Conservation (phyloP, 2,888 invertebrate species). For the Sussaba pulchella region DNA sequence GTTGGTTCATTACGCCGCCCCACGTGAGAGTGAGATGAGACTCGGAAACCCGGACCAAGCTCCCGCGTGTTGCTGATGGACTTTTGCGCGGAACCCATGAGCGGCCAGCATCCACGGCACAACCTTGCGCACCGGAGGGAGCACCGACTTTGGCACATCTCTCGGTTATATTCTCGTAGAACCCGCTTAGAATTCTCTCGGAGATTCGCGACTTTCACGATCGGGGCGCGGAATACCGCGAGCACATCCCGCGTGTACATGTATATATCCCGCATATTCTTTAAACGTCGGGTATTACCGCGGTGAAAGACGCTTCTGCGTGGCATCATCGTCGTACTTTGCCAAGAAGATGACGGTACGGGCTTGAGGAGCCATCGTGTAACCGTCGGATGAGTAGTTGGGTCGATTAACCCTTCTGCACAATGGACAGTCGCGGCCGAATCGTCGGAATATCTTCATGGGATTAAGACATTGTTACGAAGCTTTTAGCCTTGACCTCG, state of each 20-base stretch:
- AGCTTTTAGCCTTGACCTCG: neutral
- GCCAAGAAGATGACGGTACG: neutral
- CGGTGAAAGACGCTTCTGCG: neutral
- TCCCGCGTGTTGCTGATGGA: slow-evolving; percentile 51
- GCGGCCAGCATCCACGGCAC: too few relatives aligned
- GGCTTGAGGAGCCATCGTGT: neutral
- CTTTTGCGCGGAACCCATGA: slow-evolving; percentile 32
- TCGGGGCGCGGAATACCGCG: slow-evolving; percentile 26
- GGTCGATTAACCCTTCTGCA: slow-evolving; percentile 16
- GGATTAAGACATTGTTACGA: slow-evolving; percentile 19
- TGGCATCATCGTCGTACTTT: slow-evolving; percentile 8
- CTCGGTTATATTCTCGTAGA: too few relatives aligned
- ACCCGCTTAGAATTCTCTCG: slow-evolving; percentile 47
- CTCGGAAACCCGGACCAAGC: slow-evolving; percentile 68
- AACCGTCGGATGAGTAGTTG: neutral
- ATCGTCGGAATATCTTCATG: slow-evolving; percentile 1
- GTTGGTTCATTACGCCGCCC: slow-evolving; percentile 83
- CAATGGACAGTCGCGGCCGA: slow-evolving; percentile 2
- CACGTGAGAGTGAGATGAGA: slow-evolving; percentile 81
- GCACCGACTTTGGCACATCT: too few relatives aligned
- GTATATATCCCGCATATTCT: neutral
- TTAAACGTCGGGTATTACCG: neutral
- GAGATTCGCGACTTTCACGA: slow-evolving; percentile 42
- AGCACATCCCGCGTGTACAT: neutral
- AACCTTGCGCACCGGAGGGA: too few relatives aligned